A percentile compares a stretch with the other conserved stretches of the same genome.
phyloP scores from a whole-genome alignment of 2,888 invertebrate genomes.

The Cenopis cana region DNA sequence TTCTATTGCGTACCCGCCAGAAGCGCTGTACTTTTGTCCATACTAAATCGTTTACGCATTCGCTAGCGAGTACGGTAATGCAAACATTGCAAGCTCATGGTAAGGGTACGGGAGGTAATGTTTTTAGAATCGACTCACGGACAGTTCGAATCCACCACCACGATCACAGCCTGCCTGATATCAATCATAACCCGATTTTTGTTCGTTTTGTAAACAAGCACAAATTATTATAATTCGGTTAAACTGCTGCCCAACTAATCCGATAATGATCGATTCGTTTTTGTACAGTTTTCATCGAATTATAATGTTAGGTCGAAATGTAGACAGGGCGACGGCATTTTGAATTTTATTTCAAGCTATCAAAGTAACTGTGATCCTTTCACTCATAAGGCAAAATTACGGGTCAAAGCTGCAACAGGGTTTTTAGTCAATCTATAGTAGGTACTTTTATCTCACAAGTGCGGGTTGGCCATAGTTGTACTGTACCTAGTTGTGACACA shows the following conservation, averaged over 20 bases:
- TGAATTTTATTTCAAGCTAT: neutral
- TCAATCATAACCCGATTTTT: constrained; percentile 45
- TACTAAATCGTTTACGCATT: too few species aligned
- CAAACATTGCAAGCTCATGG: too few species aligned
- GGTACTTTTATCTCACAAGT: too few species aligned
- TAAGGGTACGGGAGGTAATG: neutral
- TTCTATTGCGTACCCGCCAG: too few species aligned
- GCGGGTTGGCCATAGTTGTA: too few species aligned
- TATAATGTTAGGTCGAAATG: constrained; percentile 40
- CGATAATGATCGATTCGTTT: constrained; percentile 63
- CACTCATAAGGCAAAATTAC: neutral
- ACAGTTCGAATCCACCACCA: too few species aligned
- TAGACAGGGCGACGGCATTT: constrained; percentile 39
- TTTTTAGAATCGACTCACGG: neutral
- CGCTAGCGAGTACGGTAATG: too few species aligned
- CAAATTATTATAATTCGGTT: constrained; percentile 69
- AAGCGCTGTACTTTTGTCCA: too few species aligned
- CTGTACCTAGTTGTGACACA: too few species aligned
- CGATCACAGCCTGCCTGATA: constrained; percentile 28
- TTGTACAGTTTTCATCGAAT: constrained; percentile 52
- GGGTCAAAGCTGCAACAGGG: neutral
- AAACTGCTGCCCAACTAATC: constrained; percentile 62
- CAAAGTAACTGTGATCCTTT: neutral
- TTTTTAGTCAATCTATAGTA: too few species aligned
- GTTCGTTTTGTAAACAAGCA: constrained; percentile 43